These are phyloP conservation scores for Propsilocerus akamusi DNA, from an alignment of 1,140 invertebrate species.

Conservation along the genomic window DNA sequence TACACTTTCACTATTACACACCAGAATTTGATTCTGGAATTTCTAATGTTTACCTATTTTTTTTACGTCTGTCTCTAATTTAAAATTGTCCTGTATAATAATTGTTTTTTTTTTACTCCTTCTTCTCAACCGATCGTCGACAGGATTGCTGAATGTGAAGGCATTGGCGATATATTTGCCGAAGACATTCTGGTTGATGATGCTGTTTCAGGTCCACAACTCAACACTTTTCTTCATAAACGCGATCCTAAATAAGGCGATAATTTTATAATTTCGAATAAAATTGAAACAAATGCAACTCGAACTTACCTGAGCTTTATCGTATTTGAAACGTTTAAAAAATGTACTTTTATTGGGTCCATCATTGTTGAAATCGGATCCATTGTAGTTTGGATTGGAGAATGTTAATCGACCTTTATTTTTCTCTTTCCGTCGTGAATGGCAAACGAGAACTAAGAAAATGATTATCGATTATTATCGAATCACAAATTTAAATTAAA, in stretches of 20 bases:
- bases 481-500: constrained; percentile 23
- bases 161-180: constrained; percentile 19
- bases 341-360: constrained; percentile 39
- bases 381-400: constrained; percentile 55
- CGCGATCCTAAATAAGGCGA: constrained; percentile 14
- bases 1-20: no score
- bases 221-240: constrained; percentile 18
- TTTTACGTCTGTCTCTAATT: no score
- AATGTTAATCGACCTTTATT: constrained; percentile 46
- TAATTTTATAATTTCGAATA: not conserved
- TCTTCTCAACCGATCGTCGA: not conserved
- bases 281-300: not conserved
- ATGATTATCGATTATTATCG: no score
- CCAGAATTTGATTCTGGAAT: no score
- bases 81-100: no score
- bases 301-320: constrained; percentile 39
- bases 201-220: constrained; percentile 21
- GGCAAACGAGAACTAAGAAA: constrained; percentile 29
- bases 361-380: constrained; percentile 17
- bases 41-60: no score
- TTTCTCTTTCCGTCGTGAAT: constrained; percentile 30
- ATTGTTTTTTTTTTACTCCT: no score
- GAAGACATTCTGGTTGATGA: constrained; percentile 21
- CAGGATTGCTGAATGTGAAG: constrained; percentile 16
- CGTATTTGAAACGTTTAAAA: constrained; percentile 51